Evolutionary conservation across 1,140 invertebrate genomes (phyloP).

Genomic region (Dendrolimus punctatus): DNA sequence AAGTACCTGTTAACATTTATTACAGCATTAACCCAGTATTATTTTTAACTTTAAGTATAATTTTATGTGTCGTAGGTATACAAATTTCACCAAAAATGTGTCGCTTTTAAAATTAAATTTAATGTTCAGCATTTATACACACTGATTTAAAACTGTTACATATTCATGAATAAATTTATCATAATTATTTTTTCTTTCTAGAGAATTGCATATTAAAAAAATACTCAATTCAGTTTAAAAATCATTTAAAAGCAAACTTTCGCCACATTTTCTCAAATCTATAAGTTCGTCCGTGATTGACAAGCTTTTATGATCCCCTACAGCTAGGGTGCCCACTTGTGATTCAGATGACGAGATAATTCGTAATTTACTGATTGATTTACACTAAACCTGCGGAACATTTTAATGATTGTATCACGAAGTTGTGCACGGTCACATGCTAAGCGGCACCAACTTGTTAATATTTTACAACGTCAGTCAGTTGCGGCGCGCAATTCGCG

Average conservation of each 20-base stretch:
- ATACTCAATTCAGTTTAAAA: too few species aligned
- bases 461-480: slow-evolving; percentile 33
- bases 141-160: too few species aligned
- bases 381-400: slow-evolving; percentile 10
- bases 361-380: not conserved
- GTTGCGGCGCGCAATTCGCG: slow-evolving; percentile 47
- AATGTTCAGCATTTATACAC: too few species aligned
- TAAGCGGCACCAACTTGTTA: slow-evolving; percentile 52
- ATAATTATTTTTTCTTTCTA: too few species aligned
- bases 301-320: too few species aligned
- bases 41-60: too few species aligned
- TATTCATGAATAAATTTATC: too few species aligned
- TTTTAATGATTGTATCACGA: slow-evolving; percentile 48
- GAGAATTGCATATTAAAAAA: too few species aligned
- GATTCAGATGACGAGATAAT: not conserved
- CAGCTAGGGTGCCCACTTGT: not conserved
- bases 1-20: slow-evolving; percentile 2
- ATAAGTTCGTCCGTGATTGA: too few species aligned
- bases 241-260: too few species aligned
- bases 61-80: not conserved
- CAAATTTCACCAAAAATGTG: not conserved
- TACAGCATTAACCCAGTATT: not conserved
- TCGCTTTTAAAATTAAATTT: too few species aligned
- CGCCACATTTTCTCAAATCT: too few species aligned
- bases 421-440: slow-evolving; percentile 56